Conservation (phyloP, 2,888 invertebrate genomes). For the Chrysolina oricalcia region DNA sequence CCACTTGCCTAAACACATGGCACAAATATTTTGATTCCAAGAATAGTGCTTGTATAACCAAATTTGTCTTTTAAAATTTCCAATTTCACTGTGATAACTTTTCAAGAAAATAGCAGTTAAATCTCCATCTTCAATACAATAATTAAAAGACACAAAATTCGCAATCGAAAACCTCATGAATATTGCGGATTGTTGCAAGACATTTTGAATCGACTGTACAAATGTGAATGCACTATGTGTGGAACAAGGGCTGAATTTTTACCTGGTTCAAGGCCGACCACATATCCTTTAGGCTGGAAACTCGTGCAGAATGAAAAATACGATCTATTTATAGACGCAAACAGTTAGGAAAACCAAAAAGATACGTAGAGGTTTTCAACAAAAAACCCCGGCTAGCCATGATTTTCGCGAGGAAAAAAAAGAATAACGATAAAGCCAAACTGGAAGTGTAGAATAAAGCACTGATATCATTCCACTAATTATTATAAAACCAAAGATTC, state of each 20-base stretch:
- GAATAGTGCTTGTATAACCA: background rate
- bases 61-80: background rate
- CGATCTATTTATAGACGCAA: conserved; percentile 37
- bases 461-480: background rate
- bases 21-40: background rate
- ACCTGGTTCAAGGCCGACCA: conserved; percentile 70
- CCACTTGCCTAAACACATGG: background rate
- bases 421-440: conserved; percentile 25
- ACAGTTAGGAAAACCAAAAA: conserved; percentile 13
- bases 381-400: conserved; percentile 29
- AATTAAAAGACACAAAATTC: conserved; percentile 16
- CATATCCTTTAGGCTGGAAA: conserved; percentile 53
- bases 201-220: conserved; percentile 67
- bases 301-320: conserved; percentile 55
- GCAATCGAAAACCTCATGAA: conserved; percentile 13
- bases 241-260: conserved; percentile 68
- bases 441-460: background rate
- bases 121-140: background rate
- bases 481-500: background rate
- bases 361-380: background rate
- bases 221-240: conserved; percentile 68
- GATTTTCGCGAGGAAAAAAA: background rate
- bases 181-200: conserved; percentile 49
- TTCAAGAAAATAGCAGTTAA: background rate
- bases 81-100: background rate